Evolutionary conservation across 1,140 invertebrate species (phyloP).

Genomic region (Calephelis nemesis): DNA sequence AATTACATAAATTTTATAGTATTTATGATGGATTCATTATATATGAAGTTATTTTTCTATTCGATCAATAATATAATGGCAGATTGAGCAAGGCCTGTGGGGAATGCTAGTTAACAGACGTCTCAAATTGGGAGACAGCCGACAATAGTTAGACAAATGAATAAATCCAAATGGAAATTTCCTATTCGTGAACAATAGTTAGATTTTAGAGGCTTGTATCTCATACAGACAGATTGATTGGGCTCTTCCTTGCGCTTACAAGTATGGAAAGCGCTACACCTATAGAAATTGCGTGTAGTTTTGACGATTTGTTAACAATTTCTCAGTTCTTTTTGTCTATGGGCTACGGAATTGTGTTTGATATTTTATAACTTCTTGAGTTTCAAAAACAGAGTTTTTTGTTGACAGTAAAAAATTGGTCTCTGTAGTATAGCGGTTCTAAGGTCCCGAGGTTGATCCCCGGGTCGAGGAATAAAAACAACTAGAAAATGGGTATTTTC

Average conservation of each 20-base stretch:
- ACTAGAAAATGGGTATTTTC: too few species aligned
- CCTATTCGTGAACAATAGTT: constrained; percentile 77
- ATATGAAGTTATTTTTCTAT: background rate
- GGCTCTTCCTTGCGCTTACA: constrained; percentile 49
- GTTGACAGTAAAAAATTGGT: too few species aligned
- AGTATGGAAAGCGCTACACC: constrained; percentile 48
- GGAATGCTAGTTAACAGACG: constrained; percentile 23
- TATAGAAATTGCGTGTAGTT: too few species aligned
- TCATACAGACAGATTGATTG: constrained; percentile 77
- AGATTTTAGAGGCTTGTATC: constrained; percentile 77
- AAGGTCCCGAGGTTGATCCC: too few species aligned
- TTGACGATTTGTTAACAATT: background rate
- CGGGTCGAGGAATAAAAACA: too few species aligned
- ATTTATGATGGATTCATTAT: too few species aligned
- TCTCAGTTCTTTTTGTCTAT: background rate
- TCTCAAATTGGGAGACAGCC: constrained; percentile 53
- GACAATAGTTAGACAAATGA: constrained; percentile 79
- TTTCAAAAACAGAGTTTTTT: too few species aligned
- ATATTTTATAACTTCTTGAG: too few species aligned
- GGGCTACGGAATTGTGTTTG: too few species aligned
- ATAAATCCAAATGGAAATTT: constrained; percentile 79
- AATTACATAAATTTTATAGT: too few species aligned
- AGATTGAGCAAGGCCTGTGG: constrained; percentile 18
- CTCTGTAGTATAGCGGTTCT: too few species aligned
- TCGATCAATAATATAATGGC: background rate